A percentile compares a stretch with the other conserved stretches of the same genome.
These are phyloP conservation scores for Phymastichus coffea DNA, from an alignment of 1,140 invertebrate genomes.

Conservation along the genomic window DNA sequence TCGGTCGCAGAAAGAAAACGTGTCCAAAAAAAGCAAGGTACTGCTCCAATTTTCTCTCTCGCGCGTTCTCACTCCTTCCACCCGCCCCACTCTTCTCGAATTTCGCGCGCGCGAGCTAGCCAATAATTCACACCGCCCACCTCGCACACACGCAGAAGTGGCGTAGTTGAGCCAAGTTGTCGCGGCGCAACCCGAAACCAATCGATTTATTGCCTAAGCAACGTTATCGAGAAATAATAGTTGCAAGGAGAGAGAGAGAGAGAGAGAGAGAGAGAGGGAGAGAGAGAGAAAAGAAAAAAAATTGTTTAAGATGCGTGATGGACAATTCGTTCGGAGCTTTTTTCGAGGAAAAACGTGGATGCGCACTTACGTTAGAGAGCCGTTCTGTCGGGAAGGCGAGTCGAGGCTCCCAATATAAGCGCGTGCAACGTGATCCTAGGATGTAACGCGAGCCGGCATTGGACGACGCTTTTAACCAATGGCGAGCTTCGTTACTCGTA, in stretches of 20 bases:
- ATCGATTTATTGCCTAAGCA: too few relatives aligned
- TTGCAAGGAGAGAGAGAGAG: too few relatives aligned
- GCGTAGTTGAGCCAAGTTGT: too few relatives aligned
- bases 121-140: background rate
- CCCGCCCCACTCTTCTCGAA: background rate
- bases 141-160: background rate
- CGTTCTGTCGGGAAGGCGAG: constrained; percentile 80
- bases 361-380: constrained; percentile 85
- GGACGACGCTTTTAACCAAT: constrained; percentile 53
- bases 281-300: too few relatives aligned
- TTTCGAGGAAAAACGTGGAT: too few relatives aligned
- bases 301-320: too few relatives aligned
- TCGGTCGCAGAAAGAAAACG: too few relatives aligned
- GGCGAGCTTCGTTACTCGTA: constrained; percentile 51
- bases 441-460: constrained; percentile 56
- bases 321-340: too few relatives aligned
- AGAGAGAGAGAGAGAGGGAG: too few relatives aligned
- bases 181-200: too few relatives aligned
- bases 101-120: background rate
- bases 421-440: constrained; percentile 79
- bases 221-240: too few relatives aligned
- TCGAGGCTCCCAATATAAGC: constrained; percentile 77
- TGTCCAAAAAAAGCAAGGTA: too few relatives aligned
- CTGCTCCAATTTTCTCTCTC: background rate
- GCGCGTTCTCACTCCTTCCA: background rate